These are phyloP conservation scores for Drosophila greeni DNA, from an alignment of 2,888 invertebrate species.

Conservation along the genomic window DNA sequence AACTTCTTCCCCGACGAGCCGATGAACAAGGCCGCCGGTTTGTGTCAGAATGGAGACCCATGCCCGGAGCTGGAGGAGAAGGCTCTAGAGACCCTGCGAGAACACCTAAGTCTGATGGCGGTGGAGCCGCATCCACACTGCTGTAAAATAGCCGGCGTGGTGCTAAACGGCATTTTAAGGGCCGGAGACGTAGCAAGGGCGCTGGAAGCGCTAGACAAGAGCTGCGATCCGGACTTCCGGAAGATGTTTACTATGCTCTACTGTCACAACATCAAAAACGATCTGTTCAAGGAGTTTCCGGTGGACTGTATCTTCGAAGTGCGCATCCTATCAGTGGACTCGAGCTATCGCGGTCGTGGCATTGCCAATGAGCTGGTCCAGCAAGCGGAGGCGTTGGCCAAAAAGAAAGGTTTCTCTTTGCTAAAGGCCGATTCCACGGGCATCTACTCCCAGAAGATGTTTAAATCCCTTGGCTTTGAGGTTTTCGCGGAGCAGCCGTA, in stretches of 20 bases:
- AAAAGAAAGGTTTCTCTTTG: conserved; percentile 82
- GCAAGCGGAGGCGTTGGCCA: conserved; percentile 84
- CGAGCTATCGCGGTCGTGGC: conserved; percentile 84
- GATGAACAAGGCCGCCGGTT: conserved; percentile 86
- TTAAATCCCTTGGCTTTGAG: conserved; percentile 84
- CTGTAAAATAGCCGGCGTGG: conserved; percentile 87
- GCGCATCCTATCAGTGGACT: conserved; percentile 88
- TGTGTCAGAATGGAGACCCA: conserved; percentile 84
- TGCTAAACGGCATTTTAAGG: conserved; percentile 86
- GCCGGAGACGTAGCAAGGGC: conserved; percentile 86
- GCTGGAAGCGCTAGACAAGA: conserved; percentile 83
- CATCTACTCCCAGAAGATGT: conserved; percentile 87
- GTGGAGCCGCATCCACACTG: conserved; percentile 72
- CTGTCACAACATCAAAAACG: conserved; percentile 83
- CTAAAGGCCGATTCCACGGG: conserved; percentile 91
- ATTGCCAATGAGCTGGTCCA: conserved; percentile 86
- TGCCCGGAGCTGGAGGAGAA: conserved; percentile 86
- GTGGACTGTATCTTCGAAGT: conserved; percentile 88
- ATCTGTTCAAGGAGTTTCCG: conserved; percentile 84
- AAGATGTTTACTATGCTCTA: conserved; percentile 88
- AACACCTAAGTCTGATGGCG: conserved; percentile 87
- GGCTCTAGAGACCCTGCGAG: conserved; percentile 85
- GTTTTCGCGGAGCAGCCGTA: conserved; percentile 84
- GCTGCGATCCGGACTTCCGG: conserved; percentile 85
- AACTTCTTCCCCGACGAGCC: conserved; percentile 92